Conservation (phyloP, 2,797 vertebrate genomes). For the Eptatretus atami region DNA sequence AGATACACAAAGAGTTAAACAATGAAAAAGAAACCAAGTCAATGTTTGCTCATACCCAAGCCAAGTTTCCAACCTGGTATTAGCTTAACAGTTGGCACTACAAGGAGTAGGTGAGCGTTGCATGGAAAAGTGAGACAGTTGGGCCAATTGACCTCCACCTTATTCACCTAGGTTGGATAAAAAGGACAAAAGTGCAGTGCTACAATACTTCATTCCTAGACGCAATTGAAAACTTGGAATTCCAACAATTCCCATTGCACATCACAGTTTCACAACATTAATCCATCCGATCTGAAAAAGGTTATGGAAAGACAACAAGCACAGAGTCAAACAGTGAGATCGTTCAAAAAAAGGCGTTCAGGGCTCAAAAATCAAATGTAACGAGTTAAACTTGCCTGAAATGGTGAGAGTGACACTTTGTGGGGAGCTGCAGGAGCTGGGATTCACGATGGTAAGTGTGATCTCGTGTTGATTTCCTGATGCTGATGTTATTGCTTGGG, state of each 20-base stretch:
- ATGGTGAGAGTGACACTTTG: slow-evolving; percentile 93
- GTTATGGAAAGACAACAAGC: not conserved
- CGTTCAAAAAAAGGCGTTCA: not conserved
- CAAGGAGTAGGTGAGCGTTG: no score
- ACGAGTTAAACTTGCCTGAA: slow-evolving; percentile 28
- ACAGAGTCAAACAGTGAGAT: not conserved
- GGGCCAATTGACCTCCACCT: no score
- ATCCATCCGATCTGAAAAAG: not conserved
- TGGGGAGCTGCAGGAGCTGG: slow-evolving; percentile 20
- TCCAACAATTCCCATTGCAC: not conserved
- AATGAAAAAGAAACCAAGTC: no score
- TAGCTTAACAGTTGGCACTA: no score
- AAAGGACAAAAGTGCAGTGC: no score
- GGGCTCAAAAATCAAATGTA: not conserved
- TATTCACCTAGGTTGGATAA: no score
- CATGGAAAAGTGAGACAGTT: no score
- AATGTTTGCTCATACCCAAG: no score
- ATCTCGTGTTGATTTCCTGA: slow-evolving; percentile 42
- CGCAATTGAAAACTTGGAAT: no score
- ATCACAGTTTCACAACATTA: not conserved
- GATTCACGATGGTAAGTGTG: slow-evolving; percentile 79
- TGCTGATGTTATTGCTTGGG: slow-evolving; percentile 29
- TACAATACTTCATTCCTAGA: no score
- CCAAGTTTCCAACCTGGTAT: no score
- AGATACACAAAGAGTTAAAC: no score